Percentiles rank a stretch among this genome's conserved stretches.
Evolutionary conservation across 2,113 vertebrate genomes (phyloP).

Genomic region (Baryphthengus martii): DNA sequence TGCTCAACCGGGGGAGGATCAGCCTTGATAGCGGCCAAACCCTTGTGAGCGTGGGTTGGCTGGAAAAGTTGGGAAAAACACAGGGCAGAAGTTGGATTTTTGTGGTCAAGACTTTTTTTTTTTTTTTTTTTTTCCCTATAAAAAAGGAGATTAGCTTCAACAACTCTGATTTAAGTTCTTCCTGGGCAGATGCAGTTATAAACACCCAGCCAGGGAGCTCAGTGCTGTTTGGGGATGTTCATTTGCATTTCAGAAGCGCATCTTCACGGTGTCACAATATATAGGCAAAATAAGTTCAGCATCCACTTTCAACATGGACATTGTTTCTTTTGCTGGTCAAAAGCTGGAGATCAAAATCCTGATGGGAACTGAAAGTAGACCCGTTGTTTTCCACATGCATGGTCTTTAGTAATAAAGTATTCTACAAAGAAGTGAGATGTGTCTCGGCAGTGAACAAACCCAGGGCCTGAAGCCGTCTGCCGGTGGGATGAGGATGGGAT

Average conservation of each 20-base stretch:
- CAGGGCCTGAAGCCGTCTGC: not conserved
- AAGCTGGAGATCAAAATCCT: not conserved
- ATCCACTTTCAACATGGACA: not conserved
- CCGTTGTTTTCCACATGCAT: not conserved
- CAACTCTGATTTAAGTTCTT: not conserved
- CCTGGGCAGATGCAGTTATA: not conserved
- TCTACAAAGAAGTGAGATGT: not conserved
- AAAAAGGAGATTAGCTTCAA: not conserved
- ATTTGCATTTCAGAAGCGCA: not conserved
- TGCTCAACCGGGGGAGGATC: not conserved
- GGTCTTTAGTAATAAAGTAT: not conserved
- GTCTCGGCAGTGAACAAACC: not conserved
- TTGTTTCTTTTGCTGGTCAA: not conserved
- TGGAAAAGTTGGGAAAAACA: not conserved
- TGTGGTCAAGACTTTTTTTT: not conserved
- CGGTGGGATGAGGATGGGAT: rapidly evolving
- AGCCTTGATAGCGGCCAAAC: not conserved
- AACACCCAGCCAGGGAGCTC: not conserved
- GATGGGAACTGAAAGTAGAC: not conserved
- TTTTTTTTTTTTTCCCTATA: not conserved
- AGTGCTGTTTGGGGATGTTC: not conserved
- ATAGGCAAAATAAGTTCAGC: not conserved
- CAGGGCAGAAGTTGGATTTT: not conserved
- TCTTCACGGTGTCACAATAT: not conserved
- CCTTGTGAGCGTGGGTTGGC: rapidly evolving